Evolutionary conservation across 1,140 invertebrate species (phyloP).

Genomic region (Drosophila ambigua): DNA sequence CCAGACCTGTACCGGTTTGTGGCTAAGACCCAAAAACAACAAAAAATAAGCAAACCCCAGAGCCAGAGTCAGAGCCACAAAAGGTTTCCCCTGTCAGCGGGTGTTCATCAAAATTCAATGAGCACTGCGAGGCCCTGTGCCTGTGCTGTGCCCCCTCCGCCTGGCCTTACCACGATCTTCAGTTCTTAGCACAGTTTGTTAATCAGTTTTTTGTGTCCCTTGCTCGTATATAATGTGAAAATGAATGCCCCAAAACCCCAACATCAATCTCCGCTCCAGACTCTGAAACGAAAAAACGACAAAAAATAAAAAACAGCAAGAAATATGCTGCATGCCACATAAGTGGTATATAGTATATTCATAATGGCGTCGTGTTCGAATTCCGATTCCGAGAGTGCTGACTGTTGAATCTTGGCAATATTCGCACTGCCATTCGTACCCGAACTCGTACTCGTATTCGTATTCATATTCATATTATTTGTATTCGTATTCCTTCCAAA

Average conservation of each 20-base stretch:
- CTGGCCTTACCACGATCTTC: constrained; percentile 23
- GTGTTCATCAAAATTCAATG: constrained; percentile 81
- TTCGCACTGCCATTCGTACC: neutral
- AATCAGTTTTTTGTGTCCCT: constrained; percentile 34
- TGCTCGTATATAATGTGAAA: constrained; percentile 52
- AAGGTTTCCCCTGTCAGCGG: constrained; percentile 60
- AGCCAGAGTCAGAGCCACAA: constrained; percentile 22
- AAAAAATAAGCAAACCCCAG: neutral
- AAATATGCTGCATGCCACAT: constrained; percentile 30
- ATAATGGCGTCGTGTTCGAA: constrained; percentile 35
- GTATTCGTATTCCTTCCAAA: constrained; percentile 16
- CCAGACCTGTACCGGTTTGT: constrained; percentile 30
- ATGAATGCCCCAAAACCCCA: constrained; percentile 35
- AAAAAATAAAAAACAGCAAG: constrained; percentile 16
- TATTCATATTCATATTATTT: constrained; percentile 3
- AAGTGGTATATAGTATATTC: constrained; percentile 17
- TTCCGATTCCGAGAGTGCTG: constrained; percentile 18
- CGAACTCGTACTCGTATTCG: neutral
- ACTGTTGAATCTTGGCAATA: constrained; percentile 21
- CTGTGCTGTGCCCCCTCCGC: constrained; percentile 2
- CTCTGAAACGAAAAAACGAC: neutral
- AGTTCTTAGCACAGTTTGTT: constrained; percentile 50
- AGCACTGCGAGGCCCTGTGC: constrained; percentile 18
- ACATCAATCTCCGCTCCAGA: constrained; percentile 11
- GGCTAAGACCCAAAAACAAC: constrained; percentile 10